Evolutionary conservation across 2,797 vertebrate species (phyloP).

Genomic region (Karalla daura): DNA sequence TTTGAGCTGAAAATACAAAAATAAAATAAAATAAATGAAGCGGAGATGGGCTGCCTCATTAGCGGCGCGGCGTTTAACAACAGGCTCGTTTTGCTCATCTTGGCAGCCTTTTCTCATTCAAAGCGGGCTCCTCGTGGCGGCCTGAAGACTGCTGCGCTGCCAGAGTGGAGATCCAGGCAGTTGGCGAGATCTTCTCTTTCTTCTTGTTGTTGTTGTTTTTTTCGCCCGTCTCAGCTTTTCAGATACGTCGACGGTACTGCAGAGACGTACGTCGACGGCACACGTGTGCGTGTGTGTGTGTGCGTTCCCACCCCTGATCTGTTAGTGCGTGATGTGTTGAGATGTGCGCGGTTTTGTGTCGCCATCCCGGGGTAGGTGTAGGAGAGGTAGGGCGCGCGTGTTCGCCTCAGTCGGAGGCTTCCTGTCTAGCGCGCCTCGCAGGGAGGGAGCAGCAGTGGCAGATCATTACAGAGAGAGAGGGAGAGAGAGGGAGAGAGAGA

Average conservation of each 20-base stretch:
- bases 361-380: slow-evolving; percentile 27
- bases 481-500: slow-evolving; percentile 72
- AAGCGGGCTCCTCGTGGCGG: slow-evolving; percentile 44
- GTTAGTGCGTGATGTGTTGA: no score
- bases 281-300: not conserved
- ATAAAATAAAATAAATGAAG: not conserved
- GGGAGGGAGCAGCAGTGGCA: slow-evolving; percentile 76
- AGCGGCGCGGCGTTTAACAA: slow-evolving; percentile 37
- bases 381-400: slow-evolving; percentile 36
- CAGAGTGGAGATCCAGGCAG: slow-evolving; percentile 54
- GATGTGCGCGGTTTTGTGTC: slow-evolving; percentile 39
- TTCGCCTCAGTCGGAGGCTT: slow-evolving; percentile 65
- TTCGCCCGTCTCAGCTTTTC: no score
- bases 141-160: slow-evolving; percentile 44
- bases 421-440: slow-evolving; percentile 60
- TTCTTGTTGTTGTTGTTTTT: no score
- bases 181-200: slow-evolving; percentile 47
- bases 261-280: slow-evolving; percentile 29
- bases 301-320: slow-evolving; percentile 39
- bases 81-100: slow-evolving; percentile 36
- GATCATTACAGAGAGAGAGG: slow-evolving; percentile 79
- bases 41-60: slow-evolving; percentile 19
- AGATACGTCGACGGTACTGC: slow-evolving; percentile 32
- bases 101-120: slow-evolving; percentile 47
- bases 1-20: slow-evolving; percentile 1